Conservation (phyloP, 2,888 invertebrate species). For the Melolontha melolontha region DNA sequence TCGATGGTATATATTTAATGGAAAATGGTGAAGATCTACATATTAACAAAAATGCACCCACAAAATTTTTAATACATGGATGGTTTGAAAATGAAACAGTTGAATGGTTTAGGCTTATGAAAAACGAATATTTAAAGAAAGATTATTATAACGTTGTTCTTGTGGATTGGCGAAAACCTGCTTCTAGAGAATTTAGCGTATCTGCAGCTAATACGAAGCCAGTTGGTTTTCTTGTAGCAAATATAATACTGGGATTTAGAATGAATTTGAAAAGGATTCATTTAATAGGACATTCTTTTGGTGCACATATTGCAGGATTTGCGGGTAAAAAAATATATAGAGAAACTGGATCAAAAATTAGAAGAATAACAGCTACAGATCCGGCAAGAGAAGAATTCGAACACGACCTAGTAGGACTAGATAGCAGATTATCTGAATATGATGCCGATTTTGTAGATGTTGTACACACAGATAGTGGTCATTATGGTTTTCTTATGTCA, state of each 20-base stretch:
- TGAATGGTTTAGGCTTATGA: slow-evolving; percentile 39
- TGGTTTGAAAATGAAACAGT: slow-evolving; percentile 39
- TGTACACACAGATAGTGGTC: slow-evolving; percentile 72
- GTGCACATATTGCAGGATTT: slow-evolving; percentile 58
- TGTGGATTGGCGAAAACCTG: slow-evolving; percentile 44
- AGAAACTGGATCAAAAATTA: slow-evolving; percentile 53
- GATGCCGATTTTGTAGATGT: slow-evolving; percentile 72
- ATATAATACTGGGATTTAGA: slow-evolving; percentile 17
- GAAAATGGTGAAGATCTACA: not conserved
- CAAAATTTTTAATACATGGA: slow-evolving; percentile 46
- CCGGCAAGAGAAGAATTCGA: slow-evolving; percentile 68
- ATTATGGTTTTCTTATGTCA: slow-evolving; percentile 65
- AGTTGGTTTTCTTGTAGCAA: slow-evolving; percentile 10
- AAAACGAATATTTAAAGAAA: slow-evolving; percentile 41
- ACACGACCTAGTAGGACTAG: slow-evolving; percentile 53
- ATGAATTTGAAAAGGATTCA: slow-evolving; percentile 52
- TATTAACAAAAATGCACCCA: slow-evolving; percentile 18
- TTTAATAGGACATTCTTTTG: slow-evolving; percentile 59
- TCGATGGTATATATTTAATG: slow-evolving; percentile 3
- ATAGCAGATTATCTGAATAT: slow-evolving; percentile 67
- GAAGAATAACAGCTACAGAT: slow-evolving; percentile 67
- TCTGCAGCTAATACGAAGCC: slow-evolving; percentile 41
- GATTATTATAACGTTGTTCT: slow-evolving; percentile 40
- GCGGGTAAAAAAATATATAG: slow-evolving; percentile 53
- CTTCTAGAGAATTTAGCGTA: slow-evolving; percentile 32